Evolutionary conservation across 2,113 vertebrate genomes (phyloP).

Genomic region (Sebastes fasciatus): DNA sequence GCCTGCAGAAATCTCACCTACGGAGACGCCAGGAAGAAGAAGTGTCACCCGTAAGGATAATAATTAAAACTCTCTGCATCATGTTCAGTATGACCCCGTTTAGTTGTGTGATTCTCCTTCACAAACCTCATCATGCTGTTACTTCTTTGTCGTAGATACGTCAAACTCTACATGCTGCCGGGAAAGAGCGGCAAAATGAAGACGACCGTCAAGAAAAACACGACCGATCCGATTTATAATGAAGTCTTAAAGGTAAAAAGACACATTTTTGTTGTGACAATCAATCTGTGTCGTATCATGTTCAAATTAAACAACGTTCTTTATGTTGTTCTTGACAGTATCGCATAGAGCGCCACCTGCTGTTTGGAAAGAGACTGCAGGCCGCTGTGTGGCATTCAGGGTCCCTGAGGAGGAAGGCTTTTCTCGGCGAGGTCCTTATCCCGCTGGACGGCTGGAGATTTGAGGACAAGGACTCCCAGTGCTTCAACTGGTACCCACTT

Average conservation of each 20-base stretch:
- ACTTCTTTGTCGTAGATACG: constrained; percentile 83
- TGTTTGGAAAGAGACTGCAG: constrained; percentile 86
- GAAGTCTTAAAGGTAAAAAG: constrained; percentile 90
- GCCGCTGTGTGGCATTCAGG: constrained; percentile 91
- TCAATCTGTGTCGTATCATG: not conserved
- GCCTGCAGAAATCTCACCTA: constrained; percentile 88
- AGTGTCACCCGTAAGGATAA: constrained; percentile 91
- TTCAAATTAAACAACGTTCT: not conserved
- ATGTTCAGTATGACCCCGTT: not conserved
- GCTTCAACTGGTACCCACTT: constrained; percentile 87
- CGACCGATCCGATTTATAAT: constrained; percentile 87
- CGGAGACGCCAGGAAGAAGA: constrained; percentile 89
- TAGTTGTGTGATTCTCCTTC: not conserved
- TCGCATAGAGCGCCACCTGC: constrained; percentile 83
- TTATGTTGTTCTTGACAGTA: constrained; percentile 76
- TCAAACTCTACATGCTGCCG: constrained; percentile 90
- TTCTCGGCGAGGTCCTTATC: constrained; percentile 90
- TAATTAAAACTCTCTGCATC: not conserved
- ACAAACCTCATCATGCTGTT: not conserved
- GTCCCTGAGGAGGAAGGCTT: constrained; percentile 85
- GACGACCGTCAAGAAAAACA: constrained; percentile 89
- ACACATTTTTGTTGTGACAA: not conserved
- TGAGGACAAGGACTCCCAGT: constrained; percentile 73
- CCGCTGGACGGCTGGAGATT: constrained; percentile 87
- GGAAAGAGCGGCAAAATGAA: constrained; percentile 89